phyloP scores from a whole-genome alignment of 2,797 vertebrate species.

The Oophaga sylvatica region DNA sequence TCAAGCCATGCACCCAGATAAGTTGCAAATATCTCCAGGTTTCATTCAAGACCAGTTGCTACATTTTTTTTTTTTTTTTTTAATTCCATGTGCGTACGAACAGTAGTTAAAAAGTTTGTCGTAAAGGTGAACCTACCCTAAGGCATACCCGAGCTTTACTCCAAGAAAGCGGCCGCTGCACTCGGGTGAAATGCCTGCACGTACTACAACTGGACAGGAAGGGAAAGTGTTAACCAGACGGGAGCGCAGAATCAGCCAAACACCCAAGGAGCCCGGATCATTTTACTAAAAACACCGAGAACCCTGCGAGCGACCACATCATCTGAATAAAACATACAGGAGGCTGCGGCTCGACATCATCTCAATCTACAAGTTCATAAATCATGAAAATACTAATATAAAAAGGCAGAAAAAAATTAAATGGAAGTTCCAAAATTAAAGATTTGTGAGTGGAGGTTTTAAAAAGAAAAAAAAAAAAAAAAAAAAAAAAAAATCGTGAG shows the following conservation, averaged over 20 bases:
- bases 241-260: neutral
- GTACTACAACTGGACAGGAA: neutral
- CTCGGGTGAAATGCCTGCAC: neutral
- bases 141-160: neutral
- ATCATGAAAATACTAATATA: conserved; percentile 8
- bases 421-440: neutral
- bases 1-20: no score
- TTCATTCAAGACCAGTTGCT: no score
- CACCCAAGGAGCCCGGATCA: neutral
- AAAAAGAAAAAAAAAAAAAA: neutral
- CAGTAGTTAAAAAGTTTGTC: no score
- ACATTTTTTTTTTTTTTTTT: no score
- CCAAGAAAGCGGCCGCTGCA: neutral
- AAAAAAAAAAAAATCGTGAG: no score
- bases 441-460: neutral
- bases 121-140: no score
- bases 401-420: conserved; percentile 62
- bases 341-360: neutral
- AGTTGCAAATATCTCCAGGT: no score
- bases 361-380: neutral
- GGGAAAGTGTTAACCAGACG: neutral
- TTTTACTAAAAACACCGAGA: neutral
- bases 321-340: conserved; percentile 20
- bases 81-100: no score
- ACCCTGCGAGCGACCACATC: neutral